Conservation (phyloP, 2,888 invertebrate genomes). For the Actias luna region DNA sequence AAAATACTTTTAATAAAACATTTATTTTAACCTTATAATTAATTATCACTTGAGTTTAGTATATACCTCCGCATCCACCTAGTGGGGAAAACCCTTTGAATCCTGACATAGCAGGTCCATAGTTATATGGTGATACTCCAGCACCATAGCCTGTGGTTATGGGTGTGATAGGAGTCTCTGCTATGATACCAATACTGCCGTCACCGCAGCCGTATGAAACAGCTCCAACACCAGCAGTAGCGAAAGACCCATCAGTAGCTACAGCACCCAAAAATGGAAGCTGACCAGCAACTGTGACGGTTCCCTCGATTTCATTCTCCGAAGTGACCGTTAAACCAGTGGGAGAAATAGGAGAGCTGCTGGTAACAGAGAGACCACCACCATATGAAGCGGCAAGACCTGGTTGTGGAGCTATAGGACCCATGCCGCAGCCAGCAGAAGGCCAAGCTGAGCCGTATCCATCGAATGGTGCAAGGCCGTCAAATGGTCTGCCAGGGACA, state of each 20-base stretch:
- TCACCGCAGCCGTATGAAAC: conserved; percentile 49
- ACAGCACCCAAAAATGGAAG: conserved; percentile 40
- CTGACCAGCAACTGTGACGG: conserved; percentile 32
- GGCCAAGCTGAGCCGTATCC: neutral
- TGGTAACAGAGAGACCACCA: conserved; percentile 36
- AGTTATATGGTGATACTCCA: conserved; percentile 1
- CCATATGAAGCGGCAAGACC: conserved; percentile 29
- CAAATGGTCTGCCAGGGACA: conserved; percentile 9
- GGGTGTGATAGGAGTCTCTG: conserved; percentile 27
- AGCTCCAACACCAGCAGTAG: conserved; percentile 41
- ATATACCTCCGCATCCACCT: conserved; percentile 9
- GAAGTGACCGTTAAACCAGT: conserved; percentile 41
- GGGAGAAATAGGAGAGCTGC: conserved; percentile 42
- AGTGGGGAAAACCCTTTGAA: neutral
- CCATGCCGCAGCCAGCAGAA: neutral
- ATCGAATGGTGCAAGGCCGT: conserved; percentile 6
- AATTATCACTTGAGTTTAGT: conserved; percentile 1
- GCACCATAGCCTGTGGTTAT: conserved; percentile 13
- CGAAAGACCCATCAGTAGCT: conserved; percentile 36
- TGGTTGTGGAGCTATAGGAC: neutral
- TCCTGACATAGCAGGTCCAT: conserved; percentile 9
- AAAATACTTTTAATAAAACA: neutral
- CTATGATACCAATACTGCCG: conserved; percentile 44
- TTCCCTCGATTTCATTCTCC: conserved; percentile 38
- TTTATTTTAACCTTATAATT: neutral